A percentile compares a stretch with the other conserved stretches of the same genome.
phyloP scores from a whole-genome alignment of 2,113 vertebrate genomes.

The Odocoileus hemionus region DNA sequence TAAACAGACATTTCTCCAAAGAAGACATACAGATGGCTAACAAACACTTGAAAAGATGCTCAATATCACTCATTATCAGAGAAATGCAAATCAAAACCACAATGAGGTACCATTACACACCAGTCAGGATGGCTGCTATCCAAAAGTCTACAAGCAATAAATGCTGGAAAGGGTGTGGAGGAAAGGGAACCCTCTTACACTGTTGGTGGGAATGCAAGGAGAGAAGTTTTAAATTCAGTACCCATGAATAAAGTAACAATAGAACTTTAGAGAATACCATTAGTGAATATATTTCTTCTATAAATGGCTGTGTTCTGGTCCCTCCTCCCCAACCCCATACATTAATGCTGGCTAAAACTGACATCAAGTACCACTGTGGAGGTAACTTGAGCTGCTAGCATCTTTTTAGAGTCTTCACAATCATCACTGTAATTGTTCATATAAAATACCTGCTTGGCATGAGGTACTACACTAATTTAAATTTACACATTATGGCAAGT shows the following conservation, averaged over 20 bases:
- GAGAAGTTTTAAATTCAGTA: background rate
- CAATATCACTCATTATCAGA: no score
- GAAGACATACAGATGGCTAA: no score
- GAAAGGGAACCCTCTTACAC: no score
- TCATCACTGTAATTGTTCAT: conserved; percentile 42
- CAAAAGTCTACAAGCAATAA: no score
- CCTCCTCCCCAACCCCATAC: background rate
- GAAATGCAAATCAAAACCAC: no score
- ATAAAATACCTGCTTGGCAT: conserved; percentile 34
- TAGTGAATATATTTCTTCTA: conserved; percentile 3
- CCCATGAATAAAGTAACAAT: background rate
- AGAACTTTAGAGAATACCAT: background rate
- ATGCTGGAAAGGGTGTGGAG: no score
- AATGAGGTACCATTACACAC: no score
- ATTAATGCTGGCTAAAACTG: conserved; percentile 24
- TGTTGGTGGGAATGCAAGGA: background rate
- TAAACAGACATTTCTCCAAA: no score
- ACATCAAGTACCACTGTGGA: conserved; percentile 23
- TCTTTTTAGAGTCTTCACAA: conserved; percentile 40
- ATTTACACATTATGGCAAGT: conserved; percentile 35
- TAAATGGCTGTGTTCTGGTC: background rate
- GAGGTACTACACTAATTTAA: conserved; percentile 25
- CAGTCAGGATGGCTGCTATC: no score
- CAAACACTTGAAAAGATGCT: no score
- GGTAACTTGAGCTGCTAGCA: background rate